A percentile compares a stretch with the other conserved stretches of the same genome.
phyloP scores from a whole-genome alignment of 2,113 vertebrate species.

The Bostrychus sinensis region DNA sequence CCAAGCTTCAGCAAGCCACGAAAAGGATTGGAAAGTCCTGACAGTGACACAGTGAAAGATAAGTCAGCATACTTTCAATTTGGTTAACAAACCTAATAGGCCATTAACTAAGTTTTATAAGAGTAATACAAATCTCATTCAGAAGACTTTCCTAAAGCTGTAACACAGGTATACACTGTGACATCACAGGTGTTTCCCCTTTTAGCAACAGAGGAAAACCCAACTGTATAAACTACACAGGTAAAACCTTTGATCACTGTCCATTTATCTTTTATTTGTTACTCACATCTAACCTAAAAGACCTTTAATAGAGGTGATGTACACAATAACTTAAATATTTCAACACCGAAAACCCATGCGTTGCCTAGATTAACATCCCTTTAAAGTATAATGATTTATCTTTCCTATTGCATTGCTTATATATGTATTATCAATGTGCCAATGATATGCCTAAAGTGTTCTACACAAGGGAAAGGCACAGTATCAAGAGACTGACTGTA shows the following conservation, averaged over 20 bases:
- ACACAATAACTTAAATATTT: no score
- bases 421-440: no score
- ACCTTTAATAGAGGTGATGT: background rate
- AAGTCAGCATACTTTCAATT: background rate
- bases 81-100: no score
- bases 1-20: slow-evolving; percentile 93
- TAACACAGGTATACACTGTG: background rate
- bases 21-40: slow-evolving; percentile 91
- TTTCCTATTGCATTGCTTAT: no score
- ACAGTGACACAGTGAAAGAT: background rate
- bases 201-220: background rate
- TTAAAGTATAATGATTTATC: no score
- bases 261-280: background rate
- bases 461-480: no score
- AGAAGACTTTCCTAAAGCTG: background rate
- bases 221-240: no score
- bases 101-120: background rate
- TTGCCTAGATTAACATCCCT: no score
- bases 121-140: background rate
- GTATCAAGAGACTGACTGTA: background rate
- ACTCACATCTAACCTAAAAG: background rate
- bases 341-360: no score
- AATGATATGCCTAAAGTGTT: no score
- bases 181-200: background rate
- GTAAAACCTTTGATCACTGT: background rate